phyloP scores from a whole-genome alignment of 2,888 invertebrate species.

The Hirtodrosophila alboralis region DNA sequence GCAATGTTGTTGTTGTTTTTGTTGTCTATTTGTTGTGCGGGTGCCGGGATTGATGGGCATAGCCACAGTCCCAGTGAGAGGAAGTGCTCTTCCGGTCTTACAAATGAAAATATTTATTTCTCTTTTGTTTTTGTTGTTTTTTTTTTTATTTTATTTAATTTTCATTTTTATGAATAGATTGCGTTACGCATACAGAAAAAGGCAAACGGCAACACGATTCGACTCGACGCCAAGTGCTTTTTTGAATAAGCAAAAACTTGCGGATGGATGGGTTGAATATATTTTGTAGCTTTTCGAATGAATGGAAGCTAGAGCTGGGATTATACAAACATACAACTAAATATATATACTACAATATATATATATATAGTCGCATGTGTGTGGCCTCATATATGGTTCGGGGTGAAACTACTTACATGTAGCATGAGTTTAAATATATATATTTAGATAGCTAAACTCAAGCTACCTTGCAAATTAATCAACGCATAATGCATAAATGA shows the following conservation, averaged over 20 bases:
- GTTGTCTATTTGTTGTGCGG: conserved; percentile 69
- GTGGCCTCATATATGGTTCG: conserved; percentile 59
- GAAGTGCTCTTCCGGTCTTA: conserved; percentile 80
- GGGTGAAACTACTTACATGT: conserved; percentile 10
- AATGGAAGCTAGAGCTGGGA: conserved; percentile 16
- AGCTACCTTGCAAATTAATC: conserved; percentile 24
- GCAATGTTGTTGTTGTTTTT: conserved; percentile 35
- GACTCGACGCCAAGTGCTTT: conserved; percentile 27
- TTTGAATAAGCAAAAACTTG: conserved; percentile 42
- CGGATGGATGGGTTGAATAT: conserved; percentile 24
- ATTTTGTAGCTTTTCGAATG: background rate
- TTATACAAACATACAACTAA: too few relatives aligned
- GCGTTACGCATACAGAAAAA: conserved; percentile 79
- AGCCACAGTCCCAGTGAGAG: conserved; percentile 62
- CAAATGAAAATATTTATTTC: conserved; percentile 80
- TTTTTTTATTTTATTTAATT: conserved; percentile 75
- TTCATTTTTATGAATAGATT: conserved; percentile 81
- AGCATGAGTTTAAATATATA: conserved; percentile 2
- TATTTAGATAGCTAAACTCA: conserved; percentile 29
- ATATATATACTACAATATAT: conserved; percentile 1
- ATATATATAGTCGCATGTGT: conserved; percentile 3
- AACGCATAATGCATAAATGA: background rate
- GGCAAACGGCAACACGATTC: conserved; percentile 61
- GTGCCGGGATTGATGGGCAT: conserved; percentile 78
- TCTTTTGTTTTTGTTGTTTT: conserved; percentile 41